Evolutionary conservation across 2,888 invertebrate species (phyloP).

Genomic region (Limnephilus lunatus): DNA sequence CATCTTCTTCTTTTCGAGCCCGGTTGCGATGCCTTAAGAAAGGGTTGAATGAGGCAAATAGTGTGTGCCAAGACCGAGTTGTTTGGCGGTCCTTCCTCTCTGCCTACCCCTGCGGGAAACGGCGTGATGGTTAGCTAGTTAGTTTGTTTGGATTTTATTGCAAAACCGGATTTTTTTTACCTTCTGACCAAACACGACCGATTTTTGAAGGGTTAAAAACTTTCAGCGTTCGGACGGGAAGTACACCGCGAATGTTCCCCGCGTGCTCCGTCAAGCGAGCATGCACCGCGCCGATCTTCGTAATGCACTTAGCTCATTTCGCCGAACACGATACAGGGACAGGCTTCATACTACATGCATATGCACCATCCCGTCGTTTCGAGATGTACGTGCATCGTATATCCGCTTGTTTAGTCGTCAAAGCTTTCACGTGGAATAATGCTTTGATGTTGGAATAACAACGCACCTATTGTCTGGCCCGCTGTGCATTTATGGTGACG

Average conservation of each 20-base stretch:
- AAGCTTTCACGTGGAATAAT: conserved; percentile 17
- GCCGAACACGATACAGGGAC: neutral
- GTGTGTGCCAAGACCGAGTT: no score
- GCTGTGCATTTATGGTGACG: neutral
- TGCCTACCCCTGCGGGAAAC: no score
- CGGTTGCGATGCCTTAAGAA: no score
- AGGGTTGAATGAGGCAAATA: no score
- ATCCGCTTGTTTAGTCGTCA: conserved; percentile 6
- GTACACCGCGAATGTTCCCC: neutral
- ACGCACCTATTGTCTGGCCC: neutral
- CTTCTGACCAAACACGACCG: no score
- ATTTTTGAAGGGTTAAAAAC: neutral
- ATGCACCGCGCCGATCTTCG: neutral
- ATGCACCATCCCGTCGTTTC: neutral
- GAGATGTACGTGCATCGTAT: neutral
- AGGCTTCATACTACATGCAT: neutral
- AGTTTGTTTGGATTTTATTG: no score
- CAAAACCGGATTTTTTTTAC: no score
- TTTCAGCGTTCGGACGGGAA: neutral
- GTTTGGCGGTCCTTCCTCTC: no score
- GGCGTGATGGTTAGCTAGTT: no score
- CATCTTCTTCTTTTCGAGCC: no score
- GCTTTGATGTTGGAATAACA: conserved; percentile 23
- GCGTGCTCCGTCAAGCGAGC: neutral
- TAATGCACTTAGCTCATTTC: neutral